Evolutionary conservation across 2,888 invertebrate genomes (phyloP).

Genomic region (Lasioglossum leucozonium): DNA sequence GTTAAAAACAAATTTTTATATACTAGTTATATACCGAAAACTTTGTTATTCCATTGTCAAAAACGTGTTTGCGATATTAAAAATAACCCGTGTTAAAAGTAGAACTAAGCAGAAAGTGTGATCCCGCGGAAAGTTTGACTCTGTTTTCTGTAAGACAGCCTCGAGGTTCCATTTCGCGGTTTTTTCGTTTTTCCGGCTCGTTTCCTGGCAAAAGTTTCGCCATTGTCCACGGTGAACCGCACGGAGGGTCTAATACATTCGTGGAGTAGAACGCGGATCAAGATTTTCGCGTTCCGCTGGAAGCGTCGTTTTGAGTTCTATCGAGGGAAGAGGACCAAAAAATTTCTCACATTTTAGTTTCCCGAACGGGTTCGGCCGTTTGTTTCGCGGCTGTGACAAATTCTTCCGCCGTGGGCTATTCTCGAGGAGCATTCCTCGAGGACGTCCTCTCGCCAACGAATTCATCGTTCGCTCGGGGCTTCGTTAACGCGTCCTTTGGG

Average conservation of each 20-base stretch:
- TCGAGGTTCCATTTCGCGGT: background rate
- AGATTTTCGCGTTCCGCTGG: background rate
- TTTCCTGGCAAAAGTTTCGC: background rate
- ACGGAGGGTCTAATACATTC: background rate
- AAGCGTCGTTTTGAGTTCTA: background rate
- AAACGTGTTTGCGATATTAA: no score
- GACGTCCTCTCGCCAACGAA: conserved; percentile 19
- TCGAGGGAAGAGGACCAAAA: background rate
- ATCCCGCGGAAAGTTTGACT: background rate
- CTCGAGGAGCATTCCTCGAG: conserved; percentile 46
- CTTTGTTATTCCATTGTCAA: no score
- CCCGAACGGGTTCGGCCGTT: conserved; percentile 27
- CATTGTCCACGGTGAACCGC: background rate
- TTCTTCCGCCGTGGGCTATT: conserved; percentile 40
- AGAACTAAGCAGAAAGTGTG: background rate
- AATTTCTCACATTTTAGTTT: conserved; percentile 19
- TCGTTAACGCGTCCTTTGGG: conserved; percentile 39
- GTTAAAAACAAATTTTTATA: no score
- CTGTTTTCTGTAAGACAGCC: background rate
- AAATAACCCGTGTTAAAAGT: no score
- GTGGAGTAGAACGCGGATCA: background rate
- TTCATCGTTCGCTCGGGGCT: conserved; percentile 33
- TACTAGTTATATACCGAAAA: no score
- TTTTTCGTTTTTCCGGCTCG: background rate
- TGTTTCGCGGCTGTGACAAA: conserved; percentile 47